Conservation (phyloP, 2,113 vertebrate genomes). For the Chloropsis cyanopogon region DNA sequence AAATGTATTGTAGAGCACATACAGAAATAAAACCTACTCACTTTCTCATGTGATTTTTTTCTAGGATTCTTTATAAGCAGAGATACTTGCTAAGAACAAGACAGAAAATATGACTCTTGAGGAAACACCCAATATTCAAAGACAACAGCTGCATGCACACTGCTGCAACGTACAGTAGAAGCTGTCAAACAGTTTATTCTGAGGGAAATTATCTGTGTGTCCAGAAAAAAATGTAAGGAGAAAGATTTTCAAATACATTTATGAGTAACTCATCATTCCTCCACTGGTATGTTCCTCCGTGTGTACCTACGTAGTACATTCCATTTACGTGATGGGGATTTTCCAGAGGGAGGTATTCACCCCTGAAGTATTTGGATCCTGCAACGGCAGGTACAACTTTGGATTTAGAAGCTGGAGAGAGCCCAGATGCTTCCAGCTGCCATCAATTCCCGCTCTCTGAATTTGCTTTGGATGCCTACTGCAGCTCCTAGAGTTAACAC, state of each 20-base stretch:
- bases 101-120: background rate
- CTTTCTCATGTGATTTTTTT: background rate
- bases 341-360: background rate
- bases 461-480: background rate
- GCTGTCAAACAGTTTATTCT: background rate
- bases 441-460: background rate
- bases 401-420: background rate
- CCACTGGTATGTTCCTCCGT: background rate
- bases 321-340: background rate
- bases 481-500: background rate
- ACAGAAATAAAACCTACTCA: background rate
- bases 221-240: background rate
- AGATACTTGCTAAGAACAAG: background rate
- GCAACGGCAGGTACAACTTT: background rate
- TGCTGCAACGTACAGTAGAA: background rate
- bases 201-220: background rate
- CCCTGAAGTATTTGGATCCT: background rate
- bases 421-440: background rate
- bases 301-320: background rate
- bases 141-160: background rate
- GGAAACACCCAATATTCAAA: background rate
- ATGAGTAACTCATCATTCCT: background rate
- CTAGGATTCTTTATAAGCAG: background rate
- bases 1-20: background rate
- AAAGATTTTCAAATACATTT: background rate